Percentiles rank a stretch among this genome's conserved stretches.
phyloP scores from a whole-genome alignment of 1,140 invertebrate species.

The Temnothorax longispinosus region DNA sequence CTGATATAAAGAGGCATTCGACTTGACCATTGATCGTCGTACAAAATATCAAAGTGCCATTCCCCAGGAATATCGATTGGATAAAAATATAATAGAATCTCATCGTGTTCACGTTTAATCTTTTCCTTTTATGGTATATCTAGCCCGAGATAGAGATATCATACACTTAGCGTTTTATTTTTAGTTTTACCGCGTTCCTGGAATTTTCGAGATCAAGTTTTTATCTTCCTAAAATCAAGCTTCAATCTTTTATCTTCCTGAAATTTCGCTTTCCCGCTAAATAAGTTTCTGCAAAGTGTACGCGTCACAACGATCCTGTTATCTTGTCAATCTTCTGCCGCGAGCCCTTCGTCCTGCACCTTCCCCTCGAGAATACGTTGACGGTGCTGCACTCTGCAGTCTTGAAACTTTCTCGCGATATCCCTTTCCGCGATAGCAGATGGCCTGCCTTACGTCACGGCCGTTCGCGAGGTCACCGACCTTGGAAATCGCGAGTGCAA shows the following conservation, averaged over 20 bases:
- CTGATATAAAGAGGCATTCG: background rate
- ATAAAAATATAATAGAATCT: conserved; percentile 5
- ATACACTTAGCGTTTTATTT: background rate
- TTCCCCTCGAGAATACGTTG: background rate
- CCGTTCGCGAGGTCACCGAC: conserved; percentile 27
- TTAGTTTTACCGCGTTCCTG: background rate
- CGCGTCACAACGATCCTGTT: background rate
- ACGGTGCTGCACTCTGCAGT: background rate
- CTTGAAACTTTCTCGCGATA: conserved; percentile 32
- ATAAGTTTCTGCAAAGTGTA: background rate
- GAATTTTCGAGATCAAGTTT: background rate
- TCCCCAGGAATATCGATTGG: background rate
- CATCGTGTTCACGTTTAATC: background rate
- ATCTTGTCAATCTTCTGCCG: background rate
- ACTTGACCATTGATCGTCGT: conserved; percentile 16
- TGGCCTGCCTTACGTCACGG: conserved; percentile 31
- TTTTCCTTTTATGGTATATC: background rate
- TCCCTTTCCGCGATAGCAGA: conserved; percentile 15
- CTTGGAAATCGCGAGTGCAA: conserved; percentile 15
- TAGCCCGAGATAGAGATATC: background rate
- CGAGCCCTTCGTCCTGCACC: background rate
- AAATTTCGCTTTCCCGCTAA: background rate
- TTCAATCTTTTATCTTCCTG: background rate
- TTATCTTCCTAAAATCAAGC: background rate
- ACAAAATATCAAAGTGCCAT: background rate